Conservation (phyloP, 2,113 vertebrate genomes). For the Myanophis thanlyinensis region DNA sequence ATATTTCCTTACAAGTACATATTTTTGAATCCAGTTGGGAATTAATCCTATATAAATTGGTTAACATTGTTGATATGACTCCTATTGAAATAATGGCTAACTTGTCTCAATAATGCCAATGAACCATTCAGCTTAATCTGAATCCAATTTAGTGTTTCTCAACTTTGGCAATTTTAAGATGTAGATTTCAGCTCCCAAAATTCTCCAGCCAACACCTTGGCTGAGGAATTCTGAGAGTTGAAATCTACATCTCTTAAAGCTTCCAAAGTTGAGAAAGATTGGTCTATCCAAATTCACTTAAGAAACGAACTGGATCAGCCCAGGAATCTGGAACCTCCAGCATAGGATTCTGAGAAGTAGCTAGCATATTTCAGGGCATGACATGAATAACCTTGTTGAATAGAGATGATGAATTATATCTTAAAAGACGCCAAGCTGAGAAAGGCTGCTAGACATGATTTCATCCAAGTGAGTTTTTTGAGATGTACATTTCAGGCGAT, state of each 20-base stretch:
- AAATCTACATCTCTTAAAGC: background rate
- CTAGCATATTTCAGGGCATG: background rate
- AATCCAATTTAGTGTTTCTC: background rate
- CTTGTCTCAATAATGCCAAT: background rate
- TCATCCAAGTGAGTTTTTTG: background rate
- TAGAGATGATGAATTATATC: background rate
- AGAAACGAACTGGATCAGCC: background rate
- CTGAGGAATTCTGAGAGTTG: background rate
- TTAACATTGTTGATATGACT: background rate
- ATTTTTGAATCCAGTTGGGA: background rate
- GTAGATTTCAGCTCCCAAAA: background rate
- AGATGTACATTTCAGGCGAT: background rate
- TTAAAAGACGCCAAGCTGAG: background rate
- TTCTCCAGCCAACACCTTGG: background rate
- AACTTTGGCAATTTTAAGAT: background rate
- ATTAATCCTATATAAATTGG: background rate
- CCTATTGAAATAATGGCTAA: background rate
- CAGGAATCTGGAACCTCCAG: background rate
- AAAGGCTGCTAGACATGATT: background rate
- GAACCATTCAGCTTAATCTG: background rate
- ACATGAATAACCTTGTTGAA: background rate
- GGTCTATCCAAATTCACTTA: background rate
- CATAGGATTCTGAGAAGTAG: background rate
- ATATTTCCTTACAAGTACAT: background rate
- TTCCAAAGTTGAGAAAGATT: background rate